Evolutionary conservation across 1,140 invertebrate genomes (phyloP), one percentile per base, ranked within the genome.

Genomic region (Lepidurus arcticus): DNA sequence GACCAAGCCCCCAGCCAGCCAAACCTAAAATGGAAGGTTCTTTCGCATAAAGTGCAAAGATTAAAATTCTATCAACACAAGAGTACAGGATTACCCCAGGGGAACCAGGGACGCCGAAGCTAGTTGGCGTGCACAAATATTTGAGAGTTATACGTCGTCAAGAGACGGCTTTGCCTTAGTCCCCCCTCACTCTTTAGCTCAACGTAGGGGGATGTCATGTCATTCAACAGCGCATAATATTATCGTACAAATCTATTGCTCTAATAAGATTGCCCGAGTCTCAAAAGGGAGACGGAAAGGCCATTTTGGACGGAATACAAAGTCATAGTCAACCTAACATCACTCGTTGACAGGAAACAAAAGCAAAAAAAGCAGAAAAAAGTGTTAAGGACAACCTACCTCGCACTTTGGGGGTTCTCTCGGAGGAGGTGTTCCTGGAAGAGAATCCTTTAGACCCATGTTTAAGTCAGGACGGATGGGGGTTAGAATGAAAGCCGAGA

Each of bases 191-290:
- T 21, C 16, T 65, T 13, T 13, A 65, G 53, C 16, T 65, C n/a
- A n/a, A 7, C 21, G 13, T 21, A 16, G 53, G 53, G 53, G 13
- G 16, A 65, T 65, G 53, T 4, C 53, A 65, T 65, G 53, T 65
- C 21, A 13, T 11, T 13, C 16, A 13, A 13, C 13, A 65, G 53
- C 16, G 21, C 53, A 65, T 65, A 65, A 65, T 65, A 13, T 65
- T 65, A 65, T 65, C n/a, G 53, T 65, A 65, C 53, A 65, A 65
- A 65, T 65, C 16, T 65, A 65, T 65, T 65, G 53, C 53, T 65
- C 53, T 65, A 65, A 65, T 21, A 16, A 65, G 53, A 65, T 65
- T 65, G 53, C 53, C 53, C 21, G 53, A 21, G 53, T 13, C 16
- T 65, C 6, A 65, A 65, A 65, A 65, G 21, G 53, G 34, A 16